Conservation (phyloP, 2,797 vertebrate genomes). For the Crocodylus rhombifer region DNA sequence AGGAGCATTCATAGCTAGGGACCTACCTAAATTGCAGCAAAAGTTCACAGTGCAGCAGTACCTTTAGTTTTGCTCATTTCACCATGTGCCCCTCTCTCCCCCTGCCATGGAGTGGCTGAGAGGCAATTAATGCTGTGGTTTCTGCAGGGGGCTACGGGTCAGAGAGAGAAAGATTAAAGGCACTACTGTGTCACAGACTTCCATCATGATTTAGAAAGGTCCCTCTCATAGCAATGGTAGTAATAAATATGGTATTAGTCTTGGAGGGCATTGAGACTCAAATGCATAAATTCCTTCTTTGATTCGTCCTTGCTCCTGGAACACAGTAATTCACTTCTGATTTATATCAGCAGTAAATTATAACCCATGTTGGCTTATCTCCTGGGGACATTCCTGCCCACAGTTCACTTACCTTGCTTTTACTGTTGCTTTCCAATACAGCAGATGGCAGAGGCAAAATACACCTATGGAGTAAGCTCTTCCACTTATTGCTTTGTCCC, state of each 20-base stretch:
- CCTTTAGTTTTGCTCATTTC: too few relatives aligned
- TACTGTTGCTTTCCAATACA: conserved; percentile 6
- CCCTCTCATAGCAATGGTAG: too few relatives aligned
- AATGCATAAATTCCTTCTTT: conserved; percentile 35
- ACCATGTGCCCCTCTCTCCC: too few relatives aligned
- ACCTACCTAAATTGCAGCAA: too few relatives aligned
- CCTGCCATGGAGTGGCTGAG: too few relatives aligned
- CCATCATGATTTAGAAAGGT: too few relatives aligned
- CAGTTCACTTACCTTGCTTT: not conserved
- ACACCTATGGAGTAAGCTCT: not conserved
- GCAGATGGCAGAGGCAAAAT: conserved; percentile 26
- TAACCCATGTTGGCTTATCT: conserved; percentile 47
- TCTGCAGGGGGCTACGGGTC: too few relatives aligned
- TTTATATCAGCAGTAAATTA: conserved; percentile 47
- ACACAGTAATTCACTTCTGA: conserved; percentile 29
- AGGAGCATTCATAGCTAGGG: too few relatives aligned
- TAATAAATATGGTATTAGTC: not conserved
- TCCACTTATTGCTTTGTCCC: not conserved
- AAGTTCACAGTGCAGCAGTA: too few relatives aligned
- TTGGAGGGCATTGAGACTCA: conserved; percentile 58
- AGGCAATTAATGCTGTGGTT: too few relatives aligned
- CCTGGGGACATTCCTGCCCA: not conserved
- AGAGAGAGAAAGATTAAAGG: too few relatives aligned
- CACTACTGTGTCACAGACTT: too few relatives aligned
- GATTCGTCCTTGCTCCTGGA: conserved; percentile 37